Conservation (phyloP, 2,113 vertebrate genomes). For the Oriolus oriolus region DNA sequence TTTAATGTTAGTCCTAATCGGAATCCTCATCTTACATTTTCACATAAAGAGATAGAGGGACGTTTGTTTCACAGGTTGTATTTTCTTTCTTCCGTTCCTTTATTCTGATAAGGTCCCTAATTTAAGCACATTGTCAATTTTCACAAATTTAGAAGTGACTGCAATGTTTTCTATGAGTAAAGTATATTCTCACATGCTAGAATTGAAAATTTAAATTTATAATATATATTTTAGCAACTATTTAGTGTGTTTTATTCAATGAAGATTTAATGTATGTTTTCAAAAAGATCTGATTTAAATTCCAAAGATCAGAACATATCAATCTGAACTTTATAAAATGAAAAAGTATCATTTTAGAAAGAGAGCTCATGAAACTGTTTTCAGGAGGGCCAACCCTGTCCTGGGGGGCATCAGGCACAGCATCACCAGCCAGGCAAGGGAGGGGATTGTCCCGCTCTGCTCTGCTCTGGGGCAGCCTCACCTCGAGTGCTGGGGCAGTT, state of each 20-base stretch:
- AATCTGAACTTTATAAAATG: background rate
- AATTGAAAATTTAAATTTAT: background rate
- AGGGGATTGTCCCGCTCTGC: background rate
- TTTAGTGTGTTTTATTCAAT: background rate
- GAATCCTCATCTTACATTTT: background rate
- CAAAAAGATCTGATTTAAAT: background rate
- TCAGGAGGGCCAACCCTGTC: background rate
- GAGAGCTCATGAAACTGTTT: background rate
- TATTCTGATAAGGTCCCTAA: background rate
- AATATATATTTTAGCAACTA: background rate
- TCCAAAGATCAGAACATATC: background rate
- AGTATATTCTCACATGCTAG: background rate
- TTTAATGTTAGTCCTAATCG: background rate
- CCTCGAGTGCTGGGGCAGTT: fast-evolving
- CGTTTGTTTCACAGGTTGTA: background rate
- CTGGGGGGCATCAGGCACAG: background rate
- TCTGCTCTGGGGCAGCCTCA: background rate
- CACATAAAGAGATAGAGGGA: background rate
- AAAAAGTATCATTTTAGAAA: background rate
- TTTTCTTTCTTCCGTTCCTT: background rate
- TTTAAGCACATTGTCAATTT: background rate
- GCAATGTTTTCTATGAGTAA: background rate
- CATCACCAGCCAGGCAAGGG: fast-evolving
- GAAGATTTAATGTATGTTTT: background rate
- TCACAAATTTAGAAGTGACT: background rate